phyloP scores from a whole-genome alignment of 2,797 vertebrate genomes.

The Pangasius krempfi region DNA sequence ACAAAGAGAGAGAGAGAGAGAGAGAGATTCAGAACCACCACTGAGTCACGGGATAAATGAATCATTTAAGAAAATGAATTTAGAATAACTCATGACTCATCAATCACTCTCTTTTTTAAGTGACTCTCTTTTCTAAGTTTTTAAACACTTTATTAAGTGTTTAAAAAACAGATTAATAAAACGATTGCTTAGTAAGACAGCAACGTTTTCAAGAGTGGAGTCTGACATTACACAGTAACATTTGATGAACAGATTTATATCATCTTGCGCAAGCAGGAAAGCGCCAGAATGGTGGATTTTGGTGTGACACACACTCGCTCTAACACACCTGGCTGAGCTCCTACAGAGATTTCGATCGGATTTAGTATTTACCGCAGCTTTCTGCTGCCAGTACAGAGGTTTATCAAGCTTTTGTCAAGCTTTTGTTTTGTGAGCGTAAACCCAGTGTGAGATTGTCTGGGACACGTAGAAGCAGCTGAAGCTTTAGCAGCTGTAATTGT shows the following conservation, averaged over 20 bases:
- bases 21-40: not conserved
- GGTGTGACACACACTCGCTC: not conserved
- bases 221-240: not conserved
- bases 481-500: not conserved
- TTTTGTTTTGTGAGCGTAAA: not conserved
- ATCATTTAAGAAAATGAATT: not conserved
- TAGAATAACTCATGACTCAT: not conserved
- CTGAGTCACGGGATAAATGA: not conserved
- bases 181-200: not conserved
- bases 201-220: not conserved
- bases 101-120: not conserved
- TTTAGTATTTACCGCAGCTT: not conserved
- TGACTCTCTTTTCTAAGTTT: no score
- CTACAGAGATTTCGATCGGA: not conserved
- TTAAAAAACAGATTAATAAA: not conserved
- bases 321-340: not conserved
- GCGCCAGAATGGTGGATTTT: not conserved
- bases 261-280: not conserved
- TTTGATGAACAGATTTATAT: not conserved
- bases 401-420: not conserved
- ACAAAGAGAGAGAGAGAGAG: not conserved
- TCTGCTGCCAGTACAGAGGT: not conserved
- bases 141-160: no score
- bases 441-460: not conserved
- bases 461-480: not conserved